These are phyloP conservation scores for Apostichopus leukothele DNA, from an alignment of 53 echinoderm and acorn worm species.

Conservation along the genomic window DNA sequence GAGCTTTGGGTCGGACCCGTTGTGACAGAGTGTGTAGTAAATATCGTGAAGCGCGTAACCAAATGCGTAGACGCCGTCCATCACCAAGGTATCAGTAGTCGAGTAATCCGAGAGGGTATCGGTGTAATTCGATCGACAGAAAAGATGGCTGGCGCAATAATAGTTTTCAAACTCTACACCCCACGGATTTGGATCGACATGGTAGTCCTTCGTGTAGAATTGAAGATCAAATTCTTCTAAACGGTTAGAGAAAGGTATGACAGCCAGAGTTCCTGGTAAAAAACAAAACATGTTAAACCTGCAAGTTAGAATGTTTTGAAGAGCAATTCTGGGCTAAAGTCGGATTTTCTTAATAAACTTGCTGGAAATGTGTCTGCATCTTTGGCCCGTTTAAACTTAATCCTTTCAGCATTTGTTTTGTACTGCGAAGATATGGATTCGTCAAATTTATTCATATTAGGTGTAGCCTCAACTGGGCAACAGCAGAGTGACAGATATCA, in stretches of 20 bases:
- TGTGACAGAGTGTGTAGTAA: slow-evolving; percentile 49
- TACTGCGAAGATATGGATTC: too few species aligned
- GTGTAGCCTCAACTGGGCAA: too few species aligned
- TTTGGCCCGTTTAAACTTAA: too few species aligned
- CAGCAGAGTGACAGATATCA: too few species aligned
- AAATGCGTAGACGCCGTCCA: slow-evolving; percentile 82
- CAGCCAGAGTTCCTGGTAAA: slow-evolving; percentile 67
- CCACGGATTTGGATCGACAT: slow-evolving; percentile 75
- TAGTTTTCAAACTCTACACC: slow-evolving; percentile 58
- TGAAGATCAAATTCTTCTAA: slow-evolving; percentile 63
- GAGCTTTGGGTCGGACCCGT: neutral
- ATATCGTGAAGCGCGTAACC: slow-evolving; percentile 71
- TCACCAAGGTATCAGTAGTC: slow-evolving; percentile 78
- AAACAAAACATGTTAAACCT: too few species aligned
- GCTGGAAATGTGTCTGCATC: too few species aligned
- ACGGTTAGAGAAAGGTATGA: slow-evolving; percentile 73
- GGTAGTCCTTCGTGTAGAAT: slow-evolving; percentile 48
- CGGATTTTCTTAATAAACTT: too few species aligned
- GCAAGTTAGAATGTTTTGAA: too few species aligned
- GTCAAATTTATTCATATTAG: too few species aligned
- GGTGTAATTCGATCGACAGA: slow-evolving; percentile 2
- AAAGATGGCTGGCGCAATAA: slow-evolving; percentile 54
- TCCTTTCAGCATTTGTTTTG: too few species aligned
- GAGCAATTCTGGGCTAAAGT: too few species aligned
- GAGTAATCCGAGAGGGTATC: slow-evolving; percentile 49